A percentile compares a stretch with the other conserved stretches of the same genome.
phyloP scores from a whole-genome alignment of 1,140 invertebrate species.

The Berghia stephanieae region DNA sequence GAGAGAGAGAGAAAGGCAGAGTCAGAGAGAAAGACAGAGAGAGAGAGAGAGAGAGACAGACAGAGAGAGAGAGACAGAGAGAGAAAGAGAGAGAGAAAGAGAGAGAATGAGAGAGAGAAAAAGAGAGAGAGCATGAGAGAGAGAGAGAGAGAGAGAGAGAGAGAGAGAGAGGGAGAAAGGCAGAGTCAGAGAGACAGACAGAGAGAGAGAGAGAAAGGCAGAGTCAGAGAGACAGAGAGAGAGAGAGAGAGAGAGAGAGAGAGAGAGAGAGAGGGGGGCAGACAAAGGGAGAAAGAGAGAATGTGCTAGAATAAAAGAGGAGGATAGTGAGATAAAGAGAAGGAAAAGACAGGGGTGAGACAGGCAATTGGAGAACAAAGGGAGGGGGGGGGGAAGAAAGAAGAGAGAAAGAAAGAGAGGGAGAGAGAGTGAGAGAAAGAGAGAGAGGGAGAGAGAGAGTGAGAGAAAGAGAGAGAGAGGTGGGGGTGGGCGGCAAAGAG shows the following conservation, averaged over 20 bases:
- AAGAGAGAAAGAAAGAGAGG: not conserved
- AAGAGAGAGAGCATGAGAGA: not conserved
- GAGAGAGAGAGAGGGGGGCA: not conserved
- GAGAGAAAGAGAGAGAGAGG: too few species aligned
- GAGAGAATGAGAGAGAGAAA: not conserved
- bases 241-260: not conserved
- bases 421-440: too few species aligned
- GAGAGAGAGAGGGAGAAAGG: not conserved
- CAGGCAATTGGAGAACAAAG: too few species aligned
- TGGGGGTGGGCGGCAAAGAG: too few species aligned
- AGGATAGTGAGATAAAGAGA: too few species aligned
- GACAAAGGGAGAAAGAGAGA: too few species aligned
- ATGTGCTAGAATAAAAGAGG: too few species aligned
- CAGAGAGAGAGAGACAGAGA: not conserved
- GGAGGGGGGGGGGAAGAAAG: not conserved
- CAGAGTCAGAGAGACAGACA: not conserved
- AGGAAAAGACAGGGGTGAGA: too few species aligned
- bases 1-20: not conserved
- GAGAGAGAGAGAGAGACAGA: not conserved
- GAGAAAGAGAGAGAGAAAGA: conserved; percentile 3
- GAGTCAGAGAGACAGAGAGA: conserved; percentile 7
- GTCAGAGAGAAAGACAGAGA: not conserved
- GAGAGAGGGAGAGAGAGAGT: not conserved
- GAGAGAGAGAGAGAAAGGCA: conserved; percentile 10
- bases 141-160: not conserved